Conservation (phyloP, 2,888 invertebrate genomes). For the Idaea dimidiata region DNA sequence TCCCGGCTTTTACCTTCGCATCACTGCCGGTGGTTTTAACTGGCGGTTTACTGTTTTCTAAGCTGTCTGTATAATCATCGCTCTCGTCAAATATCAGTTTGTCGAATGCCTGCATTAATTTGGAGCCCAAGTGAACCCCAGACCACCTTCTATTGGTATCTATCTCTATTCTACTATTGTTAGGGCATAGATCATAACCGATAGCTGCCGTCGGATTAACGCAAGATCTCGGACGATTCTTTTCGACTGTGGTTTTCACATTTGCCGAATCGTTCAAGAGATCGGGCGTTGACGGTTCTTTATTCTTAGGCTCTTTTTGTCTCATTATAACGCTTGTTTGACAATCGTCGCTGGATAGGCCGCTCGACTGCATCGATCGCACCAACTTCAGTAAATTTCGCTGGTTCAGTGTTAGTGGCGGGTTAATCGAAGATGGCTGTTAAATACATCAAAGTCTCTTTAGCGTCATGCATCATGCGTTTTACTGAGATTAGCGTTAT, state of each 20-base stretch:
- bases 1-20: conserved; percentile 68
- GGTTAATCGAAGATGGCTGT: conserved; percentile 79
- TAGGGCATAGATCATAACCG: conserved; percentile 73
- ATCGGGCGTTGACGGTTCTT: conserved; percentile 81
- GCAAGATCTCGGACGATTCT: conserved; percentile 85
- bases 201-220: conserved; percentile 77
- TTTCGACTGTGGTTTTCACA: conserved; percentile 72
- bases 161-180: conserved; percentile 71
- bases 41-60: conserved; percentile 81
- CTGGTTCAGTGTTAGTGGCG: conserved; percentile 81
- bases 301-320: conserved; percentile 71
- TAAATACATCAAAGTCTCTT: conserved; percentile 74
- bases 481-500: conserved; percentile 41
- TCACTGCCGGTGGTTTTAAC: conserved; percentile 76
- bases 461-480: conserved; percentile 74
- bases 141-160: conserved; percentile 86
- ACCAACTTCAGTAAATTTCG: conserved; percentile 81
- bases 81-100: conserved; percentile 84
- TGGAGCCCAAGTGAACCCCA: conserved; percentile 85
- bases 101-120: conserved; percentile 87
- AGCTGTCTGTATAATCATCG: conserved; percentile 87
- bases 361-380: conserved; percentile 80
- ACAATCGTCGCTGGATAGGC: conserved; percentile 77
- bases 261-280: conserved; percentile 79
- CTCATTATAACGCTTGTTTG: conserved; percentile 76